These are phyloP conservation scores for Disparrhopalites patrizii DNA, from an alignment of 2,888 invertebrate genomes.

Conservation along the genomic window DNA sequence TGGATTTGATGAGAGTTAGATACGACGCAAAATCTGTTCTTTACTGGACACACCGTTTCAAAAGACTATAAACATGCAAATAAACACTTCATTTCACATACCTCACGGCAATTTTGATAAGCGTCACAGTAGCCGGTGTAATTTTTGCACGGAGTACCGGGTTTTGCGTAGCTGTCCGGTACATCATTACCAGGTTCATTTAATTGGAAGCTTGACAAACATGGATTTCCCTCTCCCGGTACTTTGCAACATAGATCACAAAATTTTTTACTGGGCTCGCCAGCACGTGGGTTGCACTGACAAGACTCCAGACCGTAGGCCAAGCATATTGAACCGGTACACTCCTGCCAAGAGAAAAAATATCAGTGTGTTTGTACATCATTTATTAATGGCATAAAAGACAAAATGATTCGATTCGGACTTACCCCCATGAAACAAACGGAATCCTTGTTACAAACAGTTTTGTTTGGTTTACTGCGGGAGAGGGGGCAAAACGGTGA, in stretches of 20 bases:
- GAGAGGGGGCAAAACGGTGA: constrained; percentile 89
- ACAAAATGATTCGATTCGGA: not conserved
- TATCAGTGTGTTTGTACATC: not conserved
- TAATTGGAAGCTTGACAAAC: constrained; percentile 86
- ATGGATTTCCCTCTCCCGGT: constrained; percentile 75
- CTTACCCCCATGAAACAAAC: constrained; percentile 94
- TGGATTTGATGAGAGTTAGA: too few species aligned
- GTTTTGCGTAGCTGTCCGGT: constrained; percentile 87
- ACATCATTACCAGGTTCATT: constrained; percentile 84
- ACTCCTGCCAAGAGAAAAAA: constrained; percentile 74
- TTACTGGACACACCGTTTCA: too few species aligned
- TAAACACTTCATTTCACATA: too few species aligned
- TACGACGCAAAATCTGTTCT: too few species aligned
- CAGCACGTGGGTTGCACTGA: constrained; percentile 76
- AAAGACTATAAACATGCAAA: too few species aligned
- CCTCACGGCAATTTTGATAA: constrained; percentile 75
- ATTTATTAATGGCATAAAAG: not conserved
- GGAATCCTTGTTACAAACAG: constrained; percentile 91
- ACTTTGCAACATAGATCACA: constrained; percentile 90
- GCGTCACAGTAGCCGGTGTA: constrained; percentile 80
- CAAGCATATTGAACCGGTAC: constrained; percentile 96
- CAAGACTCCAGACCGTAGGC: constrained; percentile 95
- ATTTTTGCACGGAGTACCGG: constrained; percentile 90
- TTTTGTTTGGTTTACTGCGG: constrained; percentile 86
- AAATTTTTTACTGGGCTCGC: constrained; percentile 76